Conservation (phyloP, 2,113 vertebrate genomes). For the Pholis gunnellus region DNA sequence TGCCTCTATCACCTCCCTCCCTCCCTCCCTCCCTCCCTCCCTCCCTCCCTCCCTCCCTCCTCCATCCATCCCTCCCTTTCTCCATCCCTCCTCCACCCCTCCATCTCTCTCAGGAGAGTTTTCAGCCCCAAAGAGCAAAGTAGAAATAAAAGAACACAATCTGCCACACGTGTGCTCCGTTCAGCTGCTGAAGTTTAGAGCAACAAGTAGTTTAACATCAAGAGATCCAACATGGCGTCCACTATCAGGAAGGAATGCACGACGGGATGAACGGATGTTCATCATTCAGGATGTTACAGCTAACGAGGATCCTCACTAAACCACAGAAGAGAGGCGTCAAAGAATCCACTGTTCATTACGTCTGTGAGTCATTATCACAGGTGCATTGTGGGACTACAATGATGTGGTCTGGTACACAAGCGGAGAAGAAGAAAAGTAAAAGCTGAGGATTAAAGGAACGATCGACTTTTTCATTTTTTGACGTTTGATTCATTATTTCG, state of each 20-base stretch:
- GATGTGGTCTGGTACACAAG: not conserved
- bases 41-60: not conserved
- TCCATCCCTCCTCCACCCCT: not conserved
- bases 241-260: no score
- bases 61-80: not conserved
- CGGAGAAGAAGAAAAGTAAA: not conserved
- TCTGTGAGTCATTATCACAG: slow-evolving; percentile 2
- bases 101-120: no score
- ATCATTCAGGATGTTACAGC: not conserved
- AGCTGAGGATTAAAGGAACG: slow-evolving; percentile 92
- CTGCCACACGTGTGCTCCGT: no score
- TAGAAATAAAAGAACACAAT: no score
- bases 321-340: not conserved
- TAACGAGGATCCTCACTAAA: no score
- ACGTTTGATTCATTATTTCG: slow-evolving; percentile 99
- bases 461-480: slow-evolving; percentile 78
- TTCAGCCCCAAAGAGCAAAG: no score
- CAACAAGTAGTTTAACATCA: no score
- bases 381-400: slow-evolving; percentile 32
- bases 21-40: slow-evolving; percentile 8
- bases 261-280: no score
- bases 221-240: no score
- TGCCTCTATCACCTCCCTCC: slow-evolving; percentile 93
- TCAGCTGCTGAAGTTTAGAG: no score
- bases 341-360: not conserved